A percentile compares a stretch with the other conserved stretches of the same genome.
These are phyloP conservation scores for Scolopax bukidnonensis DNA, from an alignment of 2,797 vertebrate species.

Conservation along the genomic window DNA sequence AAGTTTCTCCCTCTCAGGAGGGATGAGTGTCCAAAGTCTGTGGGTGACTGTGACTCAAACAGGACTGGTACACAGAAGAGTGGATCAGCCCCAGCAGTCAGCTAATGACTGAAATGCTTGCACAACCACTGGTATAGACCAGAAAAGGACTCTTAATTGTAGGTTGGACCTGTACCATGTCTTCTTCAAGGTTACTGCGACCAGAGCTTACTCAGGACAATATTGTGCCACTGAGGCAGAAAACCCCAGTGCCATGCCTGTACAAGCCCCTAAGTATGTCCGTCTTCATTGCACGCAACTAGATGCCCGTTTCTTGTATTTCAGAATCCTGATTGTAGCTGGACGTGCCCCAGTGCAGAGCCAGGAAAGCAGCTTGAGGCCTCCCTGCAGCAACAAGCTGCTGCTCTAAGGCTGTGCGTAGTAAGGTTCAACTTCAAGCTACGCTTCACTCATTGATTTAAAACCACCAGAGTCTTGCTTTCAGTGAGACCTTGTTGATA, in stretches of 20 bases:
- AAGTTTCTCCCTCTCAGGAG: neutral
- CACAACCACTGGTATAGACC: neutral
- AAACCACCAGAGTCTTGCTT: neutral
- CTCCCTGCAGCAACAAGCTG: neutral
- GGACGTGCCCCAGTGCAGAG: neutral
- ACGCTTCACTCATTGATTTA: neutral
- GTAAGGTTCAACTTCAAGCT: slow-evolving; percentile 33
- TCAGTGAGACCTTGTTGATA: neutral
- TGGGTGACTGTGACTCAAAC: neutral
- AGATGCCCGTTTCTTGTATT: neutral
- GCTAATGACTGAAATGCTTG: neutral
- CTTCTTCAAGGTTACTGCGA: neutral
- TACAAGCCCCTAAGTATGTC: neutral
- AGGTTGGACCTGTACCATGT: neutral
- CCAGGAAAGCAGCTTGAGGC: neutral
- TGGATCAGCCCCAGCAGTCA: neutral
- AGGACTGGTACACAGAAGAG: neutral
- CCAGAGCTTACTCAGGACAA: neutral
- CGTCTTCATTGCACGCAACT: neutral
- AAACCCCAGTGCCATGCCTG: neutral
- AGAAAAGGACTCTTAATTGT: neutral
- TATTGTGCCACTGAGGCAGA: neutral
- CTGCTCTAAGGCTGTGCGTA: slow-evolving; percentile 50
- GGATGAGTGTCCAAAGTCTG: neutral
- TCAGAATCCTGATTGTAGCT: neutral